Percentiles rank a stretch among this genome's conserved stretches.
Conservation (phyloP, 2,888 invertebrate genomes). For the Cheiracanthium punctorium region DNA sequence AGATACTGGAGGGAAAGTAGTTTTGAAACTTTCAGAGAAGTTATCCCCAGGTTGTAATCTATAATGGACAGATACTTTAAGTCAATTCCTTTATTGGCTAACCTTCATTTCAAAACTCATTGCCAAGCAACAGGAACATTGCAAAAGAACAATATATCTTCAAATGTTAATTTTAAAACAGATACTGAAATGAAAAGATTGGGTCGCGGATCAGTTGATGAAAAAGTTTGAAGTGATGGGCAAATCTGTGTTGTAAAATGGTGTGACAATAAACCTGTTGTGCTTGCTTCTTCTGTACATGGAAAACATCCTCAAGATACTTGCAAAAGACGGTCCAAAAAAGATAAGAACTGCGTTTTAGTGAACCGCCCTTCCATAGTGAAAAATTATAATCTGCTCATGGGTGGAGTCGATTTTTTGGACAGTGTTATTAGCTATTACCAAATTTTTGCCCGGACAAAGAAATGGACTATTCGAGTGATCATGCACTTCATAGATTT, state of each 20-base stretch:
- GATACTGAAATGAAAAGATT: background rate
- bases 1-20: too few relatives aligned
- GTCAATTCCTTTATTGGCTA: background rate
- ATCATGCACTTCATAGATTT: background rate
- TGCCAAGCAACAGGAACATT: too few relatives aligned
- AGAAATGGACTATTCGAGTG: background rate
- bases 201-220: background rate
- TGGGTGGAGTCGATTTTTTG: background rate
- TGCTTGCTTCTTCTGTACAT: background rate
- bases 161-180: constrained; percentile 2
- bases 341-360: background rate
- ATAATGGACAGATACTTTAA: background rate
- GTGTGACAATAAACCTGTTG: too few relatives aligned
- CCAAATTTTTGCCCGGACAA: background rate
- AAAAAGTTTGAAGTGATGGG: background rate
- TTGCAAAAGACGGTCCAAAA: background rate
- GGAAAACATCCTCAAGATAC: too few relatives aligned
- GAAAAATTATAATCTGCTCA: background rate
- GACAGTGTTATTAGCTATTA: background rate
- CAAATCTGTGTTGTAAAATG: background rate
- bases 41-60: too few relatives aligned
- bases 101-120: background rate
- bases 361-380: background rate
- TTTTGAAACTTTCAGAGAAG: background rate
- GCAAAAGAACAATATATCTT: background rate